phyloP scores from a whole-genome alignment of 2,888 invertebrate genomes.

The Phragmatobia fuliginosa region DNA sequence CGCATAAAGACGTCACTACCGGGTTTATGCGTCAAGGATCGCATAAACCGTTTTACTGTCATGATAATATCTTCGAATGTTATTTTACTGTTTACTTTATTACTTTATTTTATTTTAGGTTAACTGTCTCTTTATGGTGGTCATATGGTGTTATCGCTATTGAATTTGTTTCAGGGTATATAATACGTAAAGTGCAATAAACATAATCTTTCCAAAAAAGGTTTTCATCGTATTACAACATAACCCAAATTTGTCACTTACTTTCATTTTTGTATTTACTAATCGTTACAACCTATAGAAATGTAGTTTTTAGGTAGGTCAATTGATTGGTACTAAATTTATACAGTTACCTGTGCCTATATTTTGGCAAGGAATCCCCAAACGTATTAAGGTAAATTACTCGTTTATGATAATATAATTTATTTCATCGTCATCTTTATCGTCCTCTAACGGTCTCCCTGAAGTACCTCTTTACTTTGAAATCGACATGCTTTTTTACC shows the following conservation, averaged over 20 bases:
- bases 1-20: constrained; percentile 38
- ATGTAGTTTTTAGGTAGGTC: too few relatives aligned
- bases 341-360: neutral
- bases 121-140: constrained; percentile 38
- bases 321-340: too few relatives aligned
- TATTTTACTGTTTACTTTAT: constrained; percentile 44
- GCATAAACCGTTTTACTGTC: constrained; percentile 51
- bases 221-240: neutral
- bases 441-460: too few relatives aligned
- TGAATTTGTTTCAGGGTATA: constrained; percentile 11
- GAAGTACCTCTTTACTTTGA: neutral
- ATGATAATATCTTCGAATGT: constrained; percentile 41
- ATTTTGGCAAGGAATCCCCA: neutral
- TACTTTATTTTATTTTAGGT: constrained; percentile 44
- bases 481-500: neutral
- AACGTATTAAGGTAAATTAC: too few relatives aligned
- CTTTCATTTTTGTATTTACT: neutral
- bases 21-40: constrained; percentile 38
- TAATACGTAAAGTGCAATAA: neutral
- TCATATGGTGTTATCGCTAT: constrained; percentile 30
- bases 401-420: too few relatives aligned
- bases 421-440: too few relatives aligned
- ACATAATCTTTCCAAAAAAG: neutral
- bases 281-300: too few relatives aligned
- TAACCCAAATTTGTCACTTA: neutral